These are phyloP conservation scores for Limulus polyphemus DNA, from an alignment of 2,888 invertebrate species.

Conservation along the genomic window DNA sequence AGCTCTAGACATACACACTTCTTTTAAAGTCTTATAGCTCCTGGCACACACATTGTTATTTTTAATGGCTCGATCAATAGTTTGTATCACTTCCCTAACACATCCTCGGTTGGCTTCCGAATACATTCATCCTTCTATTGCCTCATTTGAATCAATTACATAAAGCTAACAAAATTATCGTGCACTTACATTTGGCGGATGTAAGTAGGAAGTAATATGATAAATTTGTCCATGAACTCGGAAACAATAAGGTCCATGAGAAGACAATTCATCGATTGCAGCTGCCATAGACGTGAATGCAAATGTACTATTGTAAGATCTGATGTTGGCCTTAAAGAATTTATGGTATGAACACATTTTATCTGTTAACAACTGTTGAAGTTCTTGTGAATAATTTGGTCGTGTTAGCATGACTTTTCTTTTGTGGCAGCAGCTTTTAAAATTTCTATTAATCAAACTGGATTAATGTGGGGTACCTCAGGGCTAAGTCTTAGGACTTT, in stretches of 20 bases:
- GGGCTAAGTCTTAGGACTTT: no score
- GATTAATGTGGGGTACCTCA: no score
- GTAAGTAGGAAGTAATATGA: slow-evolving; percentile 17
- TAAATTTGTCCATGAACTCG: slow-evolving; percentile 26
- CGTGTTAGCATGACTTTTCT: background rate
- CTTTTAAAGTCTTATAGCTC: no score
- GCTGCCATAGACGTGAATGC: slow-evolving; percentile 26
- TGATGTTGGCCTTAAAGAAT: slow-evolving; percentile 8
- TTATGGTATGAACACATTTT: background rate
- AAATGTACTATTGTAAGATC: slow-evolving; percentile 21
- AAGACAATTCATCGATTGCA: slow-evolving; percentile 4
- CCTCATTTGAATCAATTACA: slow-evolving; percentile 21
- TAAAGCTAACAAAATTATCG: slow-evolving; percentile 17
- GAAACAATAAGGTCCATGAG: slow-evolving; percentile 15
- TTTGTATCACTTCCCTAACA: slow-evolving; percentile 7
- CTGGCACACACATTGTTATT: slow-evolving; percentile 19
- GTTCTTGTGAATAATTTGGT: background rate
- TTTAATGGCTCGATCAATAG: slow-evolving; percentile 6
- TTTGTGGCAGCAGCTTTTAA: slow-evolving; percentile 9
- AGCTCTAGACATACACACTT: no score
- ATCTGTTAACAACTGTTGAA: background rate
- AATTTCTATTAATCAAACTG: no score
- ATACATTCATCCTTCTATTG: slow-evolving; percentile 8
- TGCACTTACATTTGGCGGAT: slow-evolving; percentile 6
- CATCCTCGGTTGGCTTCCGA: slow-evolving; percentile 8